Percentiles rank a stretch among this genome's conserved stretches.
Conservation (phyloP, 2,113 vertebrate genomes). For the Mola mola region DNA sequence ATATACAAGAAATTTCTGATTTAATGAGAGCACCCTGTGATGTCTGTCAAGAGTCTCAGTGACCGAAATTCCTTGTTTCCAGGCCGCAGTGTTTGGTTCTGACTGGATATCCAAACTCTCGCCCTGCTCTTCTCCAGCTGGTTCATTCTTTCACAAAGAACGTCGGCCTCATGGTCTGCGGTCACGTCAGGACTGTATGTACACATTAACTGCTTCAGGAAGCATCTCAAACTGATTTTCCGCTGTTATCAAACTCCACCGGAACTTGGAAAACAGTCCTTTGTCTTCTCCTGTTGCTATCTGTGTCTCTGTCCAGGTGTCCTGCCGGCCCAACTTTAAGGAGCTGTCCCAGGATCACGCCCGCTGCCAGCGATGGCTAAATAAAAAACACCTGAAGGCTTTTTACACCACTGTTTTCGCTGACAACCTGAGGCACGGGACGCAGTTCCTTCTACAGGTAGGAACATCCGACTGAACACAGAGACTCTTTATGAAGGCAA, state of each 20-base stretch:
- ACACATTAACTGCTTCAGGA: too few species aligned
- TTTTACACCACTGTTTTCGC: constrained; percentile 93
- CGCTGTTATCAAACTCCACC: background rate
- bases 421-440: constrained; percentile 91
- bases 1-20: too few species aligned
- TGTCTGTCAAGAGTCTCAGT: too few species aligned
- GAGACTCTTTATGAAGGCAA: too few species aligned
- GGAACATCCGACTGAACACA: background rate
- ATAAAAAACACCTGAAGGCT: constrained; percentile 91
- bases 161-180: constrained; percentile 95
- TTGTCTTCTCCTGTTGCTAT: background rate
- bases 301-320: constrained; percentile 75
- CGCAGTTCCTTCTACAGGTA: constrained; percentile 93
- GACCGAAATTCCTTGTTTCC: background rate
- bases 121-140: constrained; percentile 92
- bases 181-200: constrained; percentile 89
- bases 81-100: constrained; percentile 97
- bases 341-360: constrained; percentile 88
- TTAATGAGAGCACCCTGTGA: too few species aligned
- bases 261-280: too few species aligned
- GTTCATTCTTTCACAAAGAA: constrained; percentile 96
- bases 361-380: constrained; percentile 92
- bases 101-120: constrained; percentile 90
- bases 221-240: background rate
- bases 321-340: constrained; percentile 90